Conservation (phyloP, 1,140 invertebrate genomes). For the Pogonus chalceus region DNA sequence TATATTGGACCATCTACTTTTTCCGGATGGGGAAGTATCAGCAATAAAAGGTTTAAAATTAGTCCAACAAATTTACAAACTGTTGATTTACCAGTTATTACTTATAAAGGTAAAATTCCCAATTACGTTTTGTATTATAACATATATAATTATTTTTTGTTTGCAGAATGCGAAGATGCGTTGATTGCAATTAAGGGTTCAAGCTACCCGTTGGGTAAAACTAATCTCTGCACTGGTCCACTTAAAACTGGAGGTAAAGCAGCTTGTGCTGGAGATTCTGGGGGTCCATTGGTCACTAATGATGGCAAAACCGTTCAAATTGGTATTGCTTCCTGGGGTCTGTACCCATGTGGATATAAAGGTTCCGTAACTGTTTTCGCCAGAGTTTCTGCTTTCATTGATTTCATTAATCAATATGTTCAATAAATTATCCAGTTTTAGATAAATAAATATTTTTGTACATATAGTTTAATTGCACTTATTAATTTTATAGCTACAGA, state of each 20-base stretch:
- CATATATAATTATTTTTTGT: not conserved
- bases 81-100: constrained; percentile 20
- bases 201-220: not conserved
- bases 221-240: constrained; percentile 51
- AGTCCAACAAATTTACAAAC: constrained; percentile 33
- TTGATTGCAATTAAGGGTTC: not conserved
- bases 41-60: constrained; percentile 20
- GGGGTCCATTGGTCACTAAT: constrained; percentile 48
- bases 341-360: constrained; percentile 52
- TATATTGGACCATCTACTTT: constrained; percentile 24
- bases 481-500: no score
- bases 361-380: constrained; percentile 61
- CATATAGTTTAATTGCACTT: no score
- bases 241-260: constrained; percentile 41
- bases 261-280: constrained; percentile 56
- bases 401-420: constrained; percentile 19
- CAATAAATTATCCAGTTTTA: no score
- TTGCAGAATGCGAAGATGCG: not conserved
- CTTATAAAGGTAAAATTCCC: not conserved
- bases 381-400: constrained; percentile 46
- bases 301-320: constrained; percentile 36
- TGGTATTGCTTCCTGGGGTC: constrained; percentile 70
- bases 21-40: constrained; percentile 37
- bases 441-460: no score
- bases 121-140: not conserved